Evolutionary conservation across 1,140 invertebrate genomes (phyloP).

Genomic region (Pachyrhynchus sulphureomaculatus): DNA sequence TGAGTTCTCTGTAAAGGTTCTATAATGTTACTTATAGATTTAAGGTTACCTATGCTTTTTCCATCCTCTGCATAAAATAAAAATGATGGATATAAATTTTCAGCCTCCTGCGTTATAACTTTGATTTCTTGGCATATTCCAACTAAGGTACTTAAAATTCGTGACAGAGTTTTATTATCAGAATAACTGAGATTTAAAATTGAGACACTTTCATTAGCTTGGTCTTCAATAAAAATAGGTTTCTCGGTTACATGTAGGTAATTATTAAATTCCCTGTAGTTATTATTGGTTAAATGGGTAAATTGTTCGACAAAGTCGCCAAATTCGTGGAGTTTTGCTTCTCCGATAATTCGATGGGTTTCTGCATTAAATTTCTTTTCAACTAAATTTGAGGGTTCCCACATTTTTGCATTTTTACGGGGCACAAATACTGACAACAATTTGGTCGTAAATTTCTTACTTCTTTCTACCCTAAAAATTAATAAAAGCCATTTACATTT

Average conservation of each 20-base stretch:
- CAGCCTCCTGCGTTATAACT: constrained; percentile 67
- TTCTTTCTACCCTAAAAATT: too few species aligned
- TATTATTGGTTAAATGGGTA: constrained; percentile 55
- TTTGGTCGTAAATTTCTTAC: too few species aligned
- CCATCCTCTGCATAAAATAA: constrained; percentile 60
- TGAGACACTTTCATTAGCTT: constrained; percentile 61
- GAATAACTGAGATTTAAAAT: constrained; percentile 72
- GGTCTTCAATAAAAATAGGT: constrained; percentile 58
- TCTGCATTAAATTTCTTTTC: constrained; percentile 47
- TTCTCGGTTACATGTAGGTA: constrained; percentile 54
- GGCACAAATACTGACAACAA: too few species aligned
- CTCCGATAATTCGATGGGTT: constrained; percentile 54
- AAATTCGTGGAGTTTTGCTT: constrained; percentile 67
- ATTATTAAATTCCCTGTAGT: constrained; percentile 54
- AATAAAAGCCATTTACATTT: too few species aligned
- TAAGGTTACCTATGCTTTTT: constrained; percentile 28
- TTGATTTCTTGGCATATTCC: constrained; percentile 76
- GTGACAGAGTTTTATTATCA: constrained; percentile 80
- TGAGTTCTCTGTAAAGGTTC: constrained; percentile 64
- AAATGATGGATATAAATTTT: constrained; percentile 63
- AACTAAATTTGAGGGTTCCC: constrained; percentile 39
- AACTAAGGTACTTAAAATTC: constrained; percentile 78
- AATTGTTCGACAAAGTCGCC: constrained; percentile 73
- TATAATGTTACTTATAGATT: constrained; percentile 49
- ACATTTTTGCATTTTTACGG: constrained; percentile 41